Evolutionary conservation across 2,888 invertebrate genomes (phyloP).

Genomic region (Heliconius ethilla): DNA sequence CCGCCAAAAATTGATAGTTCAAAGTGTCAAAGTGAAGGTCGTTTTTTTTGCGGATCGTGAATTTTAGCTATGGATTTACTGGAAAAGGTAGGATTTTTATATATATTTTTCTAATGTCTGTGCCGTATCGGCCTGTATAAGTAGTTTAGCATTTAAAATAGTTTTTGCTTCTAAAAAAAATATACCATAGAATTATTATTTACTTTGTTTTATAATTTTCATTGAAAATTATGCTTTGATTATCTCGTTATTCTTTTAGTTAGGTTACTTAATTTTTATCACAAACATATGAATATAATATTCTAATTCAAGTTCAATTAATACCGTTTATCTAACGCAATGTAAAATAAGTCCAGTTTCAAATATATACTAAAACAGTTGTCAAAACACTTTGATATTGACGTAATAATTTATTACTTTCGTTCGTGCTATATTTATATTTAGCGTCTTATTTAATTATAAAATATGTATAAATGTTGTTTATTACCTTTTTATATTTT

Average conservation of each 20-base stretch:
- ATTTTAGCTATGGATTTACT: constrained; percentile 46
- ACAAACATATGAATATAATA: background rate
- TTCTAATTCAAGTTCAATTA: constrained; percentile 6
- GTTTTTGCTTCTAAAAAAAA: background rate
- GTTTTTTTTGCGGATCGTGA: constrained; percentile 33
- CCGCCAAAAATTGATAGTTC: constrained; percentile 43
- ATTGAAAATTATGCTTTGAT: background rate
- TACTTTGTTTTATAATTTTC: background rate
- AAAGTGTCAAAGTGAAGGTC: constrained; percentile 37
- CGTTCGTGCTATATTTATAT: background rate
- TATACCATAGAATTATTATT: background rate
- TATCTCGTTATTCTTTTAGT: background rate
- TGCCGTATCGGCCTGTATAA: background rate
- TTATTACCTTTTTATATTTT: background rate
- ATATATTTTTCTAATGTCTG: background rate
- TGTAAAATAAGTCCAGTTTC: background rate
- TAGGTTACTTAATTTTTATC: background rate
- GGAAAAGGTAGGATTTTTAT: constrained; percentile 44
- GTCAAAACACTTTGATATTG: background rate
- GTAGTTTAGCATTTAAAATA: background rate
- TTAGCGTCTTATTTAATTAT: background rate
- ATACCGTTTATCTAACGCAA: background rate
- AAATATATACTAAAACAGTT: constrained; percentile 1
- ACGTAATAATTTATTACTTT: background rate
- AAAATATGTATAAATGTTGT: background rate